Base-by-base conservation (phyloP, 2,797 vertebrate genomes). In the Antennarius maculatus region DNA sequence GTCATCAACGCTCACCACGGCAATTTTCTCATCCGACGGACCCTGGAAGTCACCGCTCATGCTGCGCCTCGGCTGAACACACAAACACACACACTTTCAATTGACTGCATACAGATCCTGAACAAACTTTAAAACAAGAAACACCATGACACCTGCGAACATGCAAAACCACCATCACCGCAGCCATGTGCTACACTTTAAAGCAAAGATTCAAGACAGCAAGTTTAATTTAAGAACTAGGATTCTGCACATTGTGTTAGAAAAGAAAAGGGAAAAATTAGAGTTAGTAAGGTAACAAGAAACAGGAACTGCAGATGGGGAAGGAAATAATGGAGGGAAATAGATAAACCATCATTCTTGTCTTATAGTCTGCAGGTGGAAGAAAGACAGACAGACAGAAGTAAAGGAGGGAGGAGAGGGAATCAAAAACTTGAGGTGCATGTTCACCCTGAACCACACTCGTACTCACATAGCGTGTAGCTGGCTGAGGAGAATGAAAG, bases 21-120 rank as follows among this genome's bases (percentile, higher is more conserved):
- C 97, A 77, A 99, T 95, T 83, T 99, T 99, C 91, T 99, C 96
- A 86, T 97, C 97, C 7, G 97, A 99, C 0, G 97, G 97, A 59
- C 97, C 97, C 86, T 97, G 96, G 17, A 94, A 95, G 62, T 95
- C 94, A 0, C 97, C 97, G 7, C 94, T 91, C 55, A 94, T 80
- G 29, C 94, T 96, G 78, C 95, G 93, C 88, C 94, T 96, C 54
- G 97, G 97, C 97, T 99, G 61, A 83, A 80, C 31, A 71, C 65
- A 84, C 54, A 63, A 7, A 62, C n/a, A 61, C 16, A 57, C 16
- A 74, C 2, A 50, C 31, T 34, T 18, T 17, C 2, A 27, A 41
- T 12, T 23, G 17, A 23, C 50, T 79, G 41, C 81, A 60, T 41
- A 65, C 14, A 47, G 6, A 49, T 8, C 16, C 47, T 10, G n/a